Conservation (phyloP, 1,140 invertebrate species). For the Caenorhabditis briggsae region DNA sequence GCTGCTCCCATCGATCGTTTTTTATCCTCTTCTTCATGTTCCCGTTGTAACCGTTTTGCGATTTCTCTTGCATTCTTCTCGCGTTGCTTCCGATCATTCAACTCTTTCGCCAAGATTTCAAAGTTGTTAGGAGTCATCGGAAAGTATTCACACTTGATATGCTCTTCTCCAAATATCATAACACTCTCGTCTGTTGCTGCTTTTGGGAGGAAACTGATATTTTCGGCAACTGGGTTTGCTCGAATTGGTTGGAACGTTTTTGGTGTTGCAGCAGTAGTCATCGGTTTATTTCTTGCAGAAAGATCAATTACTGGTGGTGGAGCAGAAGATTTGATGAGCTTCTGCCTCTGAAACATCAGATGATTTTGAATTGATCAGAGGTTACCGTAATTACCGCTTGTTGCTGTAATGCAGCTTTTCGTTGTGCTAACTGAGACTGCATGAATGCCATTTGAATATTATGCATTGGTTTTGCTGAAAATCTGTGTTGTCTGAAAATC, state of each 20-base stretch:
- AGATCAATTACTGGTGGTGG: slow-evolving; percentile 60
- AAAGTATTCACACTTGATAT: slow-evolving; percentile 75
- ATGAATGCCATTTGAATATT: slow-evolving; percentile 31
- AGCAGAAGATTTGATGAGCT: neutral
- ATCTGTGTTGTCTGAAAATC: neutral
- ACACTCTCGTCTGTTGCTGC: slow-evolving; percentile 75
- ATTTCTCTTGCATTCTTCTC: slow-evolving; percentile 72
- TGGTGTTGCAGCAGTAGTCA: neutral
- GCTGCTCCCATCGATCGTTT: slow-evolving; percentile 74
- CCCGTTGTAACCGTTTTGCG: slow-evolving; percentile 69
- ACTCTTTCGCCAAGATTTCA: slow-evolving; percentile 71
- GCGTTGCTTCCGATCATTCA: slow-evolving; percentile 70
- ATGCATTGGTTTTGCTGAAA: slow-evolving; percentile 38
- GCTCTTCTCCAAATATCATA: slow-evolving; percentile 73
- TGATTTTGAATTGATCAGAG: neutral
- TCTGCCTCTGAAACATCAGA: neutral
- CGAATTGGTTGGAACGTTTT: slow-evolving; percentile 47
- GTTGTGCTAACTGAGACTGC: slow-evolving; percentile 19
- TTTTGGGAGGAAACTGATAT: slow-evolving; percentile 71
- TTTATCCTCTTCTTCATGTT: slow-evolving; percentile 73
- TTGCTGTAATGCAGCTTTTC: slow-evolving; percentile 22
- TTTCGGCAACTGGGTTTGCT: slow-evolving; percentile 55
- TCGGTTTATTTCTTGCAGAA: neutral
- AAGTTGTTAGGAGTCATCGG: slow-evolving; percentile 75
- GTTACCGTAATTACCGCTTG: neutral